These are phyloP conservation scores for Netta rufina DNA, from an alignment of 2,797 vertebrate species.

Conservation along the genomic window DNA sequence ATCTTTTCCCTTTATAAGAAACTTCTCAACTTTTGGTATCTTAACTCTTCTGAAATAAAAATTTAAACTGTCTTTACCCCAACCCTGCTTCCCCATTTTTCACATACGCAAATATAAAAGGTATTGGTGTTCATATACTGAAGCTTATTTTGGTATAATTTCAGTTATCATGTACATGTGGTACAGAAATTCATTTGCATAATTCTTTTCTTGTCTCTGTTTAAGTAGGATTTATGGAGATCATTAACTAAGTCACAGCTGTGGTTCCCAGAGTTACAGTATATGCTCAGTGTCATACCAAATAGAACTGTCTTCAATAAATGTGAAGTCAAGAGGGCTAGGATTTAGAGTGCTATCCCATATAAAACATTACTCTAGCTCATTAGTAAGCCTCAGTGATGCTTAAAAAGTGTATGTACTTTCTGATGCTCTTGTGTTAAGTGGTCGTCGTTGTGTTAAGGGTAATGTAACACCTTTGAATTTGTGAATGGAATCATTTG, in stretches of 20 bases:
- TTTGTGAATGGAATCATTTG: neutral
- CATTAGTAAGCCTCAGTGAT: conserved; percentile 24
- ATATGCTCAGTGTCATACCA: conserved; percentile 72
- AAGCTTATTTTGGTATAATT: conserved; percentile 63
- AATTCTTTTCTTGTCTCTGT: conserved; percentile 80
- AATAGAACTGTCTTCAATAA: conserved; percentile 75
- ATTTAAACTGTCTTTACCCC: neutral
- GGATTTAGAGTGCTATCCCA: conserved; percentile 60
- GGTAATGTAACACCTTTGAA: neutral
- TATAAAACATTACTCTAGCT: conserved; percentile 49
- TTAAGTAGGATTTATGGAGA: conserved; percentile 85
- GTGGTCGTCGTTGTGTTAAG: rapidly evolving
- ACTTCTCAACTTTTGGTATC: neutral
- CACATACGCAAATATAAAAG: conserved; percentile 4
- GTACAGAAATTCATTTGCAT: conserved; percentile 78
- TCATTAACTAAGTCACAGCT: conserved; percentile 82
- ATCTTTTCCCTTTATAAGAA: neutral
- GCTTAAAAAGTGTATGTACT: conserved; percentile 39
- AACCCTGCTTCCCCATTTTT: neutral
- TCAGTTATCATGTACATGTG: conserved; percentile 69
- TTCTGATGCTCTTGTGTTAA: conserved; percentile 14
- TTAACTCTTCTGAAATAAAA: conserved; percentile 48
- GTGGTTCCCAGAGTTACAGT: conserved; percentile 78
- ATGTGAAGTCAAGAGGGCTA: conserved; percentile 64
- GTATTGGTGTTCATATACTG: conserved; percentile 20